These are phyloP conservation scores for Hydropsyche tenuis DNA, from an alignment of 1,140 invertebrate species.

Conservation along the genomic window DNA sequence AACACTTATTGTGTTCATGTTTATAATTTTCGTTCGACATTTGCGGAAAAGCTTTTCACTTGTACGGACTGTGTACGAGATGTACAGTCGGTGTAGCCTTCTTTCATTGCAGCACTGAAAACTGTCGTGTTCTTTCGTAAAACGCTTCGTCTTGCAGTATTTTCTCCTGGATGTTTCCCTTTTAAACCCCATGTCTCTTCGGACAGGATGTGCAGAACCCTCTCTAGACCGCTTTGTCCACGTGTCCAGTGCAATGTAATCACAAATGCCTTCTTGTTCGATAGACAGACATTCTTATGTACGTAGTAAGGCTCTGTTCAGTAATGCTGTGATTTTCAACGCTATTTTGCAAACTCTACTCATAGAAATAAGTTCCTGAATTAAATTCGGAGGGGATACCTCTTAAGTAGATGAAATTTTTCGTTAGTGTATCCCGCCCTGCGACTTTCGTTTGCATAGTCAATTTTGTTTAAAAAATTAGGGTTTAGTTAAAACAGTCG, in stretches of 20 bases:
- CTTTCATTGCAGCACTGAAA: neutral
- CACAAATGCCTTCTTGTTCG: constrained; percentile 24
- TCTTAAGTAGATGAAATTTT: neutral
- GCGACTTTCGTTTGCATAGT: too few species aligned
- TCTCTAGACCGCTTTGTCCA: constrained; percentile 21
- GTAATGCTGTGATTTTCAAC: too few species aligned
- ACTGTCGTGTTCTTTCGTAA: neutral
- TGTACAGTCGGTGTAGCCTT: too few species aligned
- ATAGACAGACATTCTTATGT: neutral
- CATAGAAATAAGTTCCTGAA: neutral
- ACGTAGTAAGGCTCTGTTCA: too few species aligned
- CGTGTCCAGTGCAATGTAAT: constrained; percentile 25
- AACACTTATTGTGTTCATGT: too few species aligned
- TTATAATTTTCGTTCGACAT: too few species aligned
- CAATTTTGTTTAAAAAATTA: neutral
- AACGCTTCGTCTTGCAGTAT: constrained; percentile 6
- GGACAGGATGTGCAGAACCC: neutral
- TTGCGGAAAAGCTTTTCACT: too few species aligned
- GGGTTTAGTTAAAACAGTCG: constrained; percentile 15
- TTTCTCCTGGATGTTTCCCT: constrained; percentile 8
- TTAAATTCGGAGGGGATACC: neutral
- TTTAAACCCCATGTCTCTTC: neutral
- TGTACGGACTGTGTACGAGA: too few species aligned
- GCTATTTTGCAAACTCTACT: neutral
- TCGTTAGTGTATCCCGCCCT: neutral